Evolutionary conservation across 2,888 invertebrate species (phyloP), one percentile per base, ranked within the genome.

Genomic region (Phrixothrix hirtus): DNA sequence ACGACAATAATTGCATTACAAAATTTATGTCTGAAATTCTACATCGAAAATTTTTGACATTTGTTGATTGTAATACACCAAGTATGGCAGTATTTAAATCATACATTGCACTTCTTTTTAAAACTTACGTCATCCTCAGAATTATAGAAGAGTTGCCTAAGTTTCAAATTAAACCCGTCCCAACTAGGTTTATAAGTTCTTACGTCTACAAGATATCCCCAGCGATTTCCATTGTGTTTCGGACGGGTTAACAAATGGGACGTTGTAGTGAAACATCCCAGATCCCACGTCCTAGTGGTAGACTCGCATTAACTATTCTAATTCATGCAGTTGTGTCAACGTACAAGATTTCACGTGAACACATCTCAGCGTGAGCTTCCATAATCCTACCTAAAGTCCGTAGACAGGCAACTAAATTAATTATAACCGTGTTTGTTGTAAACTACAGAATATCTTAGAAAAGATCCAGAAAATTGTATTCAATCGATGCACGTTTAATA

Each of bases 191-290:
- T 45, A 47, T 53, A 41, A 34, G 52, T 53, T 47, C 52, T 53
- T 53, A 53, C 41, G 45, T 41, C 46, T 45, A 38, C 42, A 46
- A 46, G 46, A 47, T 47, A 47, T 47, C 52, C 52, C 52, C 27
- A 31, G 39, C 27, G 47, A 41, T 47, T 42, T 21, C 39, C 36
- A 47, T 53, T 53, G 52, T 53, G 42, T 42, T 53, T 47, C 17
- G 46, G 52, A 53, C 52, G 52, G 52, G 42, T 53, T 53, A 53
- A 48, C 48, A 53, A 53, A 53, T 53, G 53, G 48, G 43, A 53
- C 52, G 30, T 14, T 30, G 46, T 30, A 43, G 31, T 25, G 52
- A 48, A 43, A 48, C 53, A 35, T 53, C 53, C 48, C 53, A 34
- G 37, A 46, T 41, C 37, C 27, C 36, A 41, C 14, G 36, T 31